Percentiles rank a stretch among this genome's conserved stretches.
Conservation (phyloP, 2,888 invertebrate species). For the Mycalesis mineus region DNA sequence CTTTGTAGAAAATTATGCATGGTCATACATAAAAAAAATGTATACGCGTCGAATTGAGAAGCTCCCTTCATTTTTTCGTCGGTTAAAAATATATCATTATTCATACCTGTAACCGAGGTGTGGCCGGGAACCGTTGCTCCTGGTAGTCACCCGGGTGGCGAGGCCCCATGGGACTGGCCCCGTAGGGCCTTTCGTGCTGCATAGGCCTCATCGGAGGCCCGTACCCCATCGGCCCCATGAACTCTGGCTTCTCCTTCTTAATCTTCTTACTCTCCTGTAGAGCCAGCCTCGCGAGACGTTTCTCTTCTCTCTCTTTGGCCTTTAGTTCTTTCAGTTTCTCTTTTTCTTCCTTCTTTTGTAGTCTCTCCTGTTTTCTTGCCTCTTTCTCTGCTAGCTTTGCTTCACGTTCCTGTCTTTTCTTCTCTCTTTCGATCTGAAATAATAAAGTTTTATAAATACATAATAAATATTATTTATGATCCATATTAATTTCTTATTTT, state of each 20-base stretch:
- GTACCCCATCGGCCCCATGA: constrained; percentile 41
- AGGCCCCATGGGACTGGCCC: constrained; percentile 19
- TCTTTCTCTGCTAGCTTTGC: constrained; percentile 72
- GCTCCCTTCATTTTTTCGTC: too few species aligned
- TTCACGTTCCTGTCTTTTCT: constrained; percentile 75
- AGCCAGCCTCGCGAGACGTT: constrained; percentile 59
- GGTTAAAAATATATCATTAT: too few species aligned
- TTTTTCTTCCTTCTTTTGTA: constrained; percentile 73
- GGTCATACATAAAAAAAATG: too few species aligned
- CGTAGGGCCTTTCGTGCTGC: constrained; percentile 22
- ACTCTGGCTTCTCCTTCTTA: constrained; percentile 54
- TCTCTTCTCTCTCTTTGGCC: constrained; percentile 72
- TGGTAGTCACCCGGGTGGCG: constrained; percentile 35
- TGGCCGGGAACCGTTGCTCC: constrained; percentile 48
- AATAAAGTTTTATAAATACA: too few species aligned
- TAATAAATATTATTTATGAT: too few species aligned
- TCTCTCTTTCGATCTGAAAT: constrained; percentile 71
- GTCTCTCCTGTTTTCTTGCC: constrained; percentile 62
- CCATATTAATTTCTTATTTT: too few species aligned
- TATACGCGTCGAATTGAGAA: too few species aligned
- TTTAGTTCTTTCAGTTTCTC: constrained; percentile 66
- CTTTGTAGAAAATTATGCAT: too few species aligned
- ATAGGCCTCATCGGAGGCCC: constrained; percentile 32
- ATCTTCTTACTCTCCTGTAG: constrained; percentile 64
- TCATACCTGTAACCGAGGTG: constrained; percentile 40